Evolutionary conservation across 2,888 invertebrate species (phyloP).

Genomic region (Tridacna crocea): DNA sequence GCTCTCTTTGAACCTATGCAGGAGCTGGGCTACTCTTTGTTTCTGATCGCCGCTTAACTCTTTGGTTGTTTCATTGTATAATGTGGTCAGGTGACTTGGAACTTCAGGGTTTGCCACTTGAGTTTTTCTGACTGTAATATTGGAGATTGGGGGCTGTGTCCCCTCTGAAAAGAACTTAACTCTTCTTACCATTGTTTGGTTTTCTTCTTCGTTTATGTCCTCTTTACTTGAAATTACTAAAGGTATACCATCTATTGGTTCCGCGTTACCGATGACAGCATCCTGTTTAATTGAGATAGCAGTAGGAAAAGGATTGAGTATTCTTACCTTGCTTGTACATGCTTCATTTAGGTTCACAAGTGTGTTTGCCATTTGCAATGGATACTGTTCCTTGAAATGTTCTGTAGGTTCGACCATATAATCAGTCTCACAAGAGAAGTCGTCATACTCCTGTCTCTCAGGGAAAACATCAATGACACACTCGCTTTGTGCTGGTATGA

Average conservation of each 20-base stretch:
- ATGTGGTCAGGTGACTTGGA: neutral
- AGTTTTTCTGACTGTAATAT: neutral
- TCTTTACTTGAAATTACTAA: conserved; percentile 12
- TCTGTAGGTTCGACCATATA: conserved; percentile 18
- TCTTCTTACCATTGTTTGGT: conserved; percentile 1
- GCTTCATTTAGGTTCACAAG: conserved; percentile 35
- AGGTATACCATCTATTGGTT: conserved; percentile 11
- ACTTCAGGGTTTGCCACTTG: neutral
- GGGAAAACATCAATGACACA: conserved; percentile 42
- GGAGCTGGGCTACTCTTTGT: neutral
- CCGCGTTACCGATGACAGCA: conserved; percentile 29
- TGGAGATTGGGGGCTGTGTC: no score
- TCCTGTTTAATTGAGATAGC: conserved; percentile 26
- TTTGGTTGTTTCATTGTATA: conserved; percentile 1
- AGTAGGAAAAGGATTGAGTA: conserved; percentile 36
- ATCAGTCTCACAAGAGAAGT: neutral
- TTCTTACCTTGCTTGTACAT: conserved; percentile 26
- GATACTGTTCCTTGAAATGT: conserved; percentile 22
- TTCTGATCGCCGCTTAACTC: neutral
- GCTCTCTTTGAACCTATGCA: conserved; percentile 29
- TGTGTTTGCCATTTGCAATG: conserved; percentile 31
- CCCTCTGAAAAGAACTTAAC: neutral
- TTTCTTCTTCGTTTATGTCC: conserved; percentile 6
- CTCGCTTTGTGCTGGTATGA: conserved; percentile 33
- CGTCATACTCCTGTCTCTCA: conserved; percentile 31